These are phyloP conservation scores for Babyrousa celebensis DNA, from an alignment of 2,797 vertebrate species.

Conservation along the genomic window DNA sequence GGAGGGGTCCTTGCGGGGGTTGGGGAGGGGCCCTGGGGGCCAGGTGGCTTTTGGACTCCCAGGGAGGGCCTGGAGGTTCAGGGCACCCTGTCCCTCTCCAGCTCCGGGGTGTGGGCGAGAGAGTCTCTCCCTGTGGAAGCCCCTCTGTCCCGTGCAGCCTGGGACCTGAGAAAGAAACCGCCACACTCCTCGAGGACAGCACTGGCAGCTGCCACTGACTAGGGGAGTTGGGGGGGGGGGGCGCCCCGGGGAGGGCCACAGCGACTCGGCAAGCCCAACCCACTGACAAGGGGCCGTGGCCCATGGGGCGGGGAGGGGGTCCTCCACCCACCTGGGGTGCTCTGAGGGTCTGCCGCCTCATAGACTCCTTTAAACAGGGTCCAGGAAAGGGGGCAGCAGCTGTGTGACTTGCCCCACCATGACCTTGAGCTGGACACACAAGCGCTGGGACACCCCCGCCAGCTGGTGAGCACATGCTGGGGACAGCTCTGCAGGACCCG, in stretches of 20 bases:
- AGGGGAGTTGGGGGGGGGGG: too few relatives aligned
- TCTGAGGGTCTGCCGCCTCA: not conserved
- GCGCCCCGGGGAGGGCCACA: too few relatives aligned
- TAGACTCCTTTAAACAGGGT: not conserved
- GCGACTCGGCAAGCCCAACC: too few relatives aligned
- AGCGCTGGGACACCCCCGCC: not conserved
- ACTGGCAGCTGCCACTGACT: not conserved
- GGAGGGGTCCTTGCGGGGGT: not conserved
- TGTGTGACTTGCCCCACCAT: not conserved
- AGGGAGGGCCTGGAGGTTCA: not conserved
- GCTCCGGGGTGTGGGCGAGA: not conserved
- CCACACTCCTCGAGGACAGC: not conserved
- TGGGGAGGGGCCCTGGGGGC: not conserved
- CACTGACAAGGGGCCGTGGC: too few relatives aligned
- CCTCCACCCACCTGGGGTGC: too few relatives aligned
- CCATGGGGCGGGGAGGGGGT: too few relatives aligned
- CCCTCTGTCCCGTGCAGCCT: not conserved
- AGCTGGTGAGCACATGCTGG: not conserved
- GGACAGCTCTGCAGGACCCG: not conserved
- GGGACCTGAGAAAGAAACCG: not conserved
- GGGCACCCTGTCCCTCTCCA: not conserved
- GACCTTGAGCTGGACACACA: not conserved
- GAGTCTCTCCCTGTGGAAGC: not conserved
- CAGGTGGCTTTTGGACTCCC: not conserved
- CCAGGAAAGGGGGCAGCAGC: not conserved